Evolutionary conservation across 2,797 vertebrate species (phyloP), one percentile per base, ranked within the genome.

Genomic region (Cryptoblepharus egeriae): DNA sequence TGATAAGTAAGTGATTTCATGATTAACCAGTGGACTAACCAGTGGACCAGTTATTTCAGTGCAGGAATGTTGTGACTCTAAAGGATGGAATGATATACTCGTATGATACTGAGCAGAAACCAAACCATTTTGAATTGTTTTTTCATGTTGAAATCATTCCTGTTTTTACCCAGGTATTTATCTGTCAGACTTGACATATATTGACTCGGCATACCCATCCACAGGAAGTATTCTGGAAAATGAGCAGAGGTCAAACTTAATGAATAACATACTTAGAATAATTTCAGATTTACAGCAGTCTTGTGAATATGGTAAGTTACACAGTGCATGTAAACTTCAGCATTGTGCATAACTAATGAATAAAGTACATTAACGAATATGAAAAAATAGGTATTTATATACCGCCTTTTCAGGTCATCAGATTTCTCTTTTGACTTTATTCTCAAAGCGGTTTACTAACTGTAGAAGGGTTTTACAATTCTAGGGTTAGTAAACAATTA

Each of bases 241-340:
- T 12, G 98, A 99, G 87, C 98, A 99, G 91, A 96, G 99, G 92
- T 99, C 99, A 85, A 99, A 99, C 91, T 94, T 98, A 90, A 99
- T 99, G 98, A 99, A 99, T 94, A 99, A 99, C 93, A 97, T 99
- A 76, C 97, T 99, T 90, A 95, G 99, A 94, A 99, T 99, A 90
- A 99, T 99, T 95, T 99, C 99, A 3, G 99, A 99, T 89, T 94
- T 99, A 92, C 99, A 99, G 92, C 98, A 99, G 92, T 99, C 98
- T 0, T 99, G 98, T 92, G 98, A 98, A 93, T 99, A 99, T 64
- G 99, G 98, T 99, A 89, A 91, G 97, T 84, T 72, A 3, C 0
- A 0, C 5, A 81, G 67, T 61, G 16, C n/a, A 87, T 74, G 67
- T 57, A 13, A 57, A 52, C 0, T 60, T 5, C 11, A 24, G 1